Percentiles rank a stretch among this genome's conserved stretches.
These are phyloP conservation scores for Apostichopus parvimensis DNA, from an alignment of 35 echinoderm and acorn worm species.

Conservation along the genomic window DNA sequence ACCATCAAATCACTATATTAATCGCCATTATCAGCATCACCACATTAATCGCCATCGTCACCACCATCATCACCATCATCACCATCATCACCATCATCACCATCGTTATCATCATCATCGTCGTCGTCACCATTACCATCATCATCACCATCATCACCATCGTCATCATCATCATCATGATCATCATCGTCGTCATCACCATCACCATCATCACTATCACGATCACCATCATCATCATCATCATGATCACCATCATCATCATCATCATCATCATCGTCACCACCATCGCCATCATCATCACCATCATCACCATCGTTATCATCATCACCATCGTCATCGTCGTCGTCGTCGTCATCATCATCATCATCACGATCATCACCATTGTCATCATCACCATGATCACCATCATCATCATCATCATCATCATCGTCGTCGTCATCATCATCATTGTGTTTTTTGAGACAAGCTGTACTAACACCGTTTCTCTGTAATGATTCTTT, in stretches of 20 bases:
- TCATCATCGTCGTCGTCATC: background rate
- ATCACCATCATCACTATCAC: background rate
- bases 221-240: background rate
- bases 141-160: background rate
- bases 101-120: too few species aligned
- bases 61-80: background rate
- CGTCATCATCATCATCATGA: background rate
- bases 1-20: too few species aligned
- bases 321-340: background rate
- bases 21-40: background rate
- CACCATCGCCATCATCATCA: background rate
- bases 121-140: background rate
- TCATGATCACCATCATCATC: background rate
- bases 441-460: background rate
- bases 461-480: background rate
- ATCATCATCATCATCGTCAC: background rate
- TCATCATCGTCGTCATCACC: background rate
- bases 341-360: background rate
- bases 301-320: background rate
- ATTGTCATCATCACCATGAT: too few species aligned
- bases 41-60: background rate
- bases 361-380: background rate
- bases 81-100: background rate
- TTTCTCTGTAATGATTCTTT: background rate
- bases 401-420: background rate